Conservation (phyloP, 2,797 vertebrate species). For the Galaxias olidus region DNA sequence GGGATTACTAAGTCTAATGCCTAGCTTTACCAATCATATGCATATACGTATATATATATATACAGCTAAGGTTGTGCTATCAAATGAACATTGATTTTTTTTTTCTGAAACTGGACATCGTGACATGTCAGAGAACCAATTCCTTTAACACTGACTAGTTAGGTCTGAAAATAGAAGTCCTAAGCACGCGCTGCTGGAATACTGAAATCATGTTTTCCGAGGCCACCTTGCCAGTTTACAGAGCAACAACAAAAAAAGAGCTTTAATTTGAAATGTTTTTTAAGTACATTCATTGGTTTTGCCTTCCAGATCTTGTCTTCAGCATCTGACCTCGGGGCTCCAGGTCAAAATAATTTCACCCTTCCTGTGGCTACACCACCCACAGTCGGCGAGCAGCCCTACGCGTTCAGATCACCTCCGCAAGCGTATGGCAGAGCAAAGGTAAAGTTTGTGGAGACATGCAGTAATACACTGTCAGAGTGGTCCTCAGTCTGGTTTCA, state of each 20-base stretch:
- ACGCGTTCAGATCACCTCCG: constrained; percentile 34
- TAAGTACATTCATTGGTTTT: constrained; percentile 31
- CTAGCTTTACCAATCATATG: no score
- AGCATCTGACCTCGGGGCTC: constrained; percentile 43
- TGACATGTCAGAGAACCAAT: background rate
- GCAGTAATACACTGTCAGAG: background rate
- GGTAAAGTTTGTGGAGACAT: constrained; percentile 37
- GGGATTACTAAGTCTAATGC: no score
- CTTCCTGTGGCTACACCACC: constrained; percentile 32
- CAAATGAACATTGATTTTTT: no score
- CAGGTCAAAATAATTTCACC: constrained; percentile 30
- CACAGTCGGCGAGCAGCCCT: constrained; percentile 25
- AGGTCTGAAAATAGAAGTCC: background rate
- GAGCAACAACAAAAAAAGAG: no score
- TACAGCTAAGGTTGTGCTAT: no score
- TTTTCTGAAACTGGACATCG: background rate
- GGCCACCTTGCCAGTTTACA: no score
- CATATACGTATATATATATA: no score
- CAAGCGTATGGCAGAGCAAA: constrained; percentile 47
- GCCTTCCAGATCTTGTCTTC: constrained; percentile 53
- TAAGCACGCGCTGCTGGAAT: background rate
- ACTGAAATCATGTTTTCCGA: no score
- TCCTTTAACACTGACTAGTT: background rate
- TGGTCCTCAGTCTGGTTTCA: background rate
- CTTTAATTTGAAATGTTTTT: no score